Percentiles rank a stretch among this genome's conserved stretches.
phyloP scores from a whole-genome alignment of 1,140 invertebrate genomes.

The Neelides sp. region DNA sequence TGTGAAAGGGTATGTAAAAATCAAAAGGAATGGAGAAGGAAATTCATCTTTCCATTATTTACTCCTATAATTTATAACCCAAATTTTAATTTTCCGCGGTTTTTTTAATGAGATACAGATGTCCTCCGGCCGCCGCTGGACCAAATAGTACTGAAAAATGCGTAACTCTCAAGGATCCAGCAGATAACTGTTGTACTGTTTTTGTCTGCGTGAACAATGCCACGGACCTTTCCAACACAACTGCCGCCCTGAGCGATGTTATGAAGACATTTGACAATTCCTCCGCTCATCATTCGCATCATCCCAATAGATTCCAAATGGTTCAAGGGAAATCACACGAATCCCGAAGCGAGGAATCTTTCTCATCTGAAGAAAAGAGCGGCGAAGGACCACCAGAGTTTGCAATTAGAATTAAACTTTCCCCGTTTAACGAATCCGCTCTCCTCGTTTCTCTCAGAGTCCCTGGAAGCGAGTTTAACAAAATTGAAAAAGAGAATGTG shows the following conservation, averaged over 20 bases:
- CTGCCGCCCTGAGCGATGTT: conserved; percentile 23
- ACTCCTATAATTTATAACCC: too few species aligned
- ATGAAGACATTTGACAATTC: conserved; percentile 20
- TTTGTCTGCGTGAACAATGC: conserved; percentile 34
- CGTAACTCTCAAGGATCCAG: conserved; percentile 55
- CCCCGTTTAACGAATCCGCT: conserved; percentile 25
- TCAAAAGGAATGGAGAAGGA: too few species aligned
- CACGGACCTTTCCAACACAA: too few species aligned
- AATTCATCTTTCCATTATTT: too few species aligned
- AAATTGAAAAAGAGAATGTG: conserved; percentile 11
- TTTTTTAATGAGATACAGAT: too few species aligned
- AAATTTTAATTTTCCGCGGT: too few species aligned
- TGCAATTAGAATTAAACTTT: too few species aligned
- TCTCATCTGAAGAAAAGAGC: background rate
- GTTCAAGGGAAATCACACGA: too few species aligned
- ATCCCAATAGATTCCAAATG: background rate
- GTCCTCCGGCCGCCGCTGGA: conserved; percentile 39
- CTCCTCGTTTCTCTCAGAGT: conserved; percentile 19
- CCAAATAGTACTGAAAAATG: conserved; percentile 47
- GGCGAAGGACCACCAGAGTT: too few species aligned
- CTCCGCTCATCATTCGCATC: background rate
- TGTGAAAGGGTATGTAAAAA: too few species aligned
- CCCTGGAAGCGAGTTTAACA: conserved; percentile 18
- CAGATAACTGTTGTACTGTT: conserved; percentile 68
- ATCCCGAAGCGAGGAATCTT: background rate